Percentiles rank a stretch among this genome's conserved stretches.
Evolutionary conservation across 2,888 invertebrate genomes (phyloP).

Genomic region (Drepanosiphum platanoidis): DNA sequence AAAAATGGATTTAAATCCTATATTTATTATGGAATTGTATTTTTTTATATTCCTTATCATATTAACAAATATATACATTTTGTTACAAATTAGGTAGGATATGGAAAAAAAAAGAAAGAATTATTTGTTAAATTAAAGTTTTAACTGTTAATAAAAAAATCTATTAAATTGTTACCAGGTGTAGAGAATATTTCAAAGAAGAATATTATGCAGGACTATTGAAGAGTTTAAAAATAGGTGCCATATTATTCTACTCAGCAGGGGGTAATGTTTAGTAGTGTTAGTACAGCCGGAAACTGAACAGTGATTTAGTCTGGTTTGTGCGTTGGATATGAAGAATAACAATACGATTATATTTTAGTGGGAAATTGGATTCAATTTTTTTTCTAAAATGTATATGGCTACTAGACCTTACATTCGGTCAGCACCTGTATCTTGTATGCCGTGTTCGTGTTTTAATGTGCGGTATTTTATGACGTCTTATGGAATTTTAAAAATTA

Average conservation of each 20-base stretch:
- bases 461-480: conserved; percentile 78
- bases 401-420: not conserved
- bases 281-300: not conserved
- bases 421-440: conserved; percentile 8
- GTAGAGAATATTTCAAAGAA: not conserved
- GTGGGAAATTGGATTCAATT: not conserved
- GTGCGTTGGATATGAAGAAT: not conserved
- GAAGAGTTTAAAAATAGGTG: conserved; percentile 30
- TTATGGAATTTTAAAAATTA: conserved; percentile 78
- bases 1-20: no score
- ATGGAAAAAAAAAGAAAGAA: no score
- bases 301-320: not conserved
- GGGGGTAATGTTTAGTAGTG: not conserved
- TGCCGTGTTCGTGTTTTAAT: conserved; percentile 75
- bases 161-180: not conserved
- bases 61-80: no score
- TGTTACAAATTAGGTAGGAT: no score
- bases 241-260: conserved; percentile 18
- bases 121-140: no score
- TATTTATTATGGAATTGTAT: not conserved
- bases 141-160: no score
- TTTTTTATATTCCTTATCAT: no score
- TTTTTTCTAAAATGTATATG: conserved; percentile 17
- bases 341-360: not conserved
- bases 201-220: not conserved